Evolutionary conservation across 2,113 vertebrate genomes (phyloP), one percentile per base, ranked within the genome.

Genomic region (Syrrhaptes paradoxus): DNA sequence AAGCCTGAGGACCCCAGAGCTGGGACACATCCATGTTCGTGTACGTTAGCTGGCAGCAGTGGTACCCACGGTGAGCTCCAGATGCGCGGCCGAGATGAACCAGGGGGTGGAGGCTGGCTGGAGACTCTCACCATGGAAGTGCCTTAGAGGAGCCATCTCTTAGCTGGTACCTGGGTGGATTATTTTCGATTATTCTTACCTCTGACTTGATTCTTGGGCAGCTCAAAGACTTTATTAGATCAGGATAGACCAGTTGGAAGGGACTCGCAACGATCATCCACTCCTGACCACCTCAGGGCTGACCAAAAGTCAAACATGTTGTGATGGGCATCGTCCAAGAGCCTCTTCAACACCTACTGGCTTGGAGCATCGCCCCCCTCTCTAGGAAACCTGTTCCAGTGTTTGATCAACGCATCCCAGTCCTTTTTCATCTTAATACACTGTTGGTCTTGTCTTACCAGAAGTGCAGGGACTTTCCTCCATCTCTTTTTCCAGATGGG

Each of bases 61-160:
- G 52, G 32, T n/a, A 14, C 13, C 4, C 46, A 2, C 7, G 28
- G 29, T 8, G 4, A 5, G 22, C 0, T 1, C 1, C 16, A 34
- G 46, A 7, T 34, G 28, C 54, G 22, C 13, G 17, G 10, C 28
- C 5, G 1, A n/a, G 38, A 6, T 10, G 5, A 28, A 10, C 32
- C 45, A 41, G 41, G 48, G 29, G 31, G 9, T 55, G 17, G 11
- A 61, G 36, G n/a, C 13, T 41, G 58, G 11, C 38, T 36, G 55
- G 55, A 68, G 70, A 7, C 17, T 34, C 58, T 28, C 32, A 29
- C 34, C 57, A 3, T 34, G 74, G 41, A 34, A 17, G 9, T 4
- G 17, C 13, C 2, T 48, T 10, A 38, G 4, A 13, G 45, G 28
- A 17, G 7, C 45, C 17, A 46, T n/a, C 36, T 71, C 36, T 20